A percentile compares a stretch with the other conserved stretches of the same genome.
Evolutionary conservation across 2,797 vertebrate species (phyloP).

Genomic region (Amblyopsis hoosieri): DNA sequence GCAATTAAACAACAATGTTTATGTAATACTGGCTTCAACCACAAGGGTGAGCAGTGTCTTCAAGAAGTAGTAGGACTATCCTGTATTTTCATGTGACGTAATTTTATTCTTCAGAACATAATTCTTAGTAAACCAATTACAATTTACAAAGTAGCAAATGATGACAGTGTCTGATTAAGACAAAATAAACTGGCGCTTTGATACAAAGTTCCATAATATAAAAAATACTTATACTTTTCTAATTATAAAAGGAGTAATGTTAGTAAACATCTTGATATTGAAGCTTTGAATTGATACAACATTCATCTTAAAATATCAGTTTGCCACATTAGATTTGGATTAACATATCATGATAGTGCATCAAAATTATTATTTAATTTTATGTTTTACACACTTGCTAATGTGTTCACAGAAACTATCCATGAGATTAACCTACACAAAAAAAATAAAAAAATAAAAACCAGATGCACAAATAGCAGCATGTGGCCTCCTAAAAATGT

Average conservation of each 20-base stretch:
- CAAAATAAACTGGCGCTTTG: slow-evolving; percentile 47
- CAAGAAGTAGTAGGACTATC: too few relatives aligned
- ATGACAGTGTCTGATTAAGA: slow-evolving; percentile 13
- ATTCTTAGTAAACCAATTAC: too few relatives aligned
- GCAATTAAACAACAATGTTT: too few relatives aligned
- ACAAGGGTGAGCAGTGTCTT: too few relatives aligned
- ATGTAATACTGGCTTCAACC: too few relatives aligned
- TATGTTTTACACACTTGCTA: neutral
- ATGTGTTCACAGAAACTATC: slow-evolving; percentile 5
- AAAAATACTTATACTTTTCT: slow-evolving; percentile 27
- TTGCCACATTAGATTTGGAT: slow-evolving; percentile 37
- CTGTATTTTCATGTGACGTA: too few relatives aligned
- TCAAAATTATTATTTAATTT: too few relatives aligned
- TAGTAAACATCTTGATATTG: too few relatives aligned
- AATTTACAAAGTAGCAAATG: neutral
- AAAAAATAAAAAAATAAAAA: slow-evolving; percentile 15
- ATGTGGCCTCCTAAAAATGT: slow-evolving; percentile 21
- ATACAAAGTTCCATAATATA: slow-evolving; percentile 50
- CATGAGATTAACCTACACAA: slow-evolving; percentile 46
- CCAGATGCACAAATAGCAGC: slow-evolving; percentile 20
- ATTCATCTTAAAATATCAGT: slow-evolving; percentile 22
- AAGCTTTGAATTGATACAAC: too few relatives aligned
- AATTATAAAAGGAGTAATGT: too few relatives aligned
- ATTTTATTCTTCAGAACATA: too few relatives aligned
- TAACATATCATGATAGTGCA: slow-evolving; percentile 16